Evolutionary conservation across 2,888 invertebrate species (phyloP).

Genomic region (Papilio elwesi): DNA sequence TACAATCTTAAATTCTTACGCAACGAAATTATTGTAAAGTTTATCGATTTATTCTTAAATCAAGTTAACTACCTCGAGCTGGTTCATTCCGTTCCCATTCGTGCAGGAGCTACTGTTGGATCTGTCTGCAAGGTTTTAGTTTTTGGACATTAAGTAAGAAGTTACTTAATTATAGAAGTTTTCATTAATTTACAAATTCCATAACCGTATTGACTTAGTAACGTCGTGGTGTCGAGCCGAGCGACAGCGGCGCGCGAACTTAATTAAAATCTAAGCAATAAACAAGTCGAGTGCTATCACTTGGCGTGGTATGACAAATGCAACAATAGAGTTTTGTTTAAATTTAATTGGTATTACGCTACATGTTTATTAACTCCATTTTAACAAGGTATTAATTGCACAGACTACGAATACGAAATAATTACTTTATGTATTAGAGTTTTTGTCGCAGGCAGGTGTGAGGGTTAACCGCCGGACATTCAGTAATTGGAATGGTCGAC

Average conservation of each 20-base stretch:
- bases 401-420: constrained; percentile 1
- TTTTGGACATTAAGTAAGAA: too few relatives aligned
- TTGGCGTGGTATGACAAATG: constrained; percentile 22
- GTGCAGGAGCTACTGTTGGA: too few relatives aligned
- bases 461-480: constrained; percentile 8
- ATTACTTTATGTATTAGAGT: background rate
- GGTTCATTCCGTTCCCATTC: too few relatives aligned
- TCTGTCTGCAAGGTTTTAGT: too few relatives aligned
- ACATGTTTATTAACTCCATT: background rate
- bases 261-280: constrained; percentile 22
- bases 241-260: constrained; percentile 5
- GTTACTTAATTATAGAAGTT: background rate
- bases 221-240: background rate
- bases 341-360: constrained; percentile 10
- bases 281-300: constrained; percentile 11
- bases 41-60: too few relatives aligned
- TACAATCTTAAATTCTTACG: too few relatives aligned
- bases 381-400: constrained; percentile 26
- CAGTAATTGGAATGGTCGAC: constrained; percentile 11
- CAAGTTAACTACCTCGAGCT: too few relatives aligned
- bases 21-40: too few relatives aligned
- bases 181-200: background rate
- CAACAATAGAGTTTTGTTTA: constrained; percentile 21
- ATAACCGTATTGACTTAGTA: constrained; percentile 6
- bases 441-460: constrained; percentile 22